Conservation (phyloP, 2,113 vertebrate genomes). For the Amphilophus citrinellus region DNA sequence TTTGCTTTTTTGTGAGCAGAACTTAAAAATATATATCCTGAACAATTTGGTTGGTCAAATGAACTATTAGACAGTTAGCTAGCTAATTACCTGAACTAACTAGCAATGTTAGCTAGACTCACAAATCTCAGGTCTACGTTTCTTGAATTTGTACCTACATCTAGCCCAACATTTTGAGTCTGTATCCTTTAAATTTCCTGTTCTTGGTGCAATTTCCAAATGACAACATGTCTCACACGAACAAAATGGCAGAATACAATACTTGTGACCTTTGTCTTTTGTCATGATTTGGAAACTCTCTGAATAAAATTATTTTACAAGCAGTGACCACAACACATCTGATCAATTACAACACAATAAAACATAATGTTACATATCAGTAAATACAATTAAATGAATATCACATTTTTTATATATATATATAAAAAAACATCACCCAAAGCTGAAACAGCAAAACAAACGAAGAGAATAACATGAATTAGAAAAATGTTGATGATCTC, state of each 20-base stretch:
- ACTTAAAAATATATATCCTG: not conserved
- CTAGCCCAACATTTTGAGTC: not conserved
- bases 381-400: slow-evolving; percentile 71
- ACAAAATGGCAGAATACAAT: slow-evolving; percentile 28
- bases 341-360: slow-evolving; percentile 63
- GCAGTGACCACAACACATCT: slow-evolving; percentile 68
- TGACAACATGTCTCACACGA: slow-evolving; percentile 3
- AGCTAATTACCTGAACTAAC: not conserved
- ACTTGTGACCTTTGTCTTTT: slow-evolving; percentile 57
- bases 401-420: slow-evolving; percentile 22
- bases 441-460: slow-evolving; percentile 62
- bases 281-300: slow-evolving; percentile 77
- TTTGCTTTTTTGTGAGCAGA: not conserved
- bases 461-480: slow-evolving; percentile 50
- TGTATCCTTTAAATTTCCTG: not conserved
- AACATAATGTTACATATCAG: slow-evolving; percentile 67
- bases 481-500: slow-evolving; percentile 48
- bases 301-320: slow-evolving; percentile 60
- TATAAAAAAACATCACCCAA: slow-evolving; percentile 56
- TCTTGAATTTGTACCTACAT: slow-evolving; percentile 5
- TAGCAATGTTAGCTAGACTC: not conserved
- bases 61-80: not conserved
- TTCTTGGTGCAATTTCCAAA: not conserved
- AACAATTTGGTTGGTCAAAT: not conserved
- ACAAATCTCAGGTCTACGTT: not conserved